Percentiles rank a stretch among this genome's conserved stretches.
Evolutionary conservation across 2,888 invertebrate genomes (phyloP).

Genomic region (Trichacis sp.): DNA sequence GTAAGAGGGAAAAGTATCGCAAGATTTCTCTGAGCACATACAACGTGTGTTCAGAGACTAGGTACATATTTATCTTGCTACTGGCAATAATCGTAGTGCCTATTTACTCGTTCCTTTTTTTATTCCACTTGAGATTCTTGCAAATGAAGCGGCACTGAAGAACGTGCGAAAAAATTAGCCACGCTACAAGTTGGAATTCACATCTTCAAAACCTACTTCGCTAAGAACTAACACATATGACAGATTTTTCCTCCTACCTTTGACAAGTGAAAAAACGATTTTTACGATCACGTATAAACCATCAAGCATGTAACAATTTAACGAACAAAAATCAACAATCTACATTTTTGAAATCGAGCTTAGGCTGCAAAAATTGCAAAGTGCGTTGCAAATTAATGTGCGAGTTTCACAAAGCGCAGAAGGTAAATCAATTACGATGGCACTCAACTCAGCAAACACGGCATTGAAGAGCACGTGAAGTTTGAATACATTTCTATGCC

Average conservation of each 20-base stretch:
- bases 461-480: background rate
- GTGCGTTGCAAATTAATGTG: background rate
- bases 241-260: too few species aligned
- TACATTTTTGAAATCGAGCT: background rate
- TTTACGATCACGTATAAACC: too few species aligned
- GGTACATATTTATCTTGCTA: constrained; percentile 62
- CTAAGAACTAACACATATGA: too few species aligned
- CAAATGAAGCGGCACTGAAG: constrained; percentile 18
- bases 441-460: constrained; percentile 3
- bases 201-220: background rate
- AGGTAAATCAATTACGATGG: constrained; percentile 1
- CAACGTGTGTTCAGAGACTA: constrained; percentile 58
- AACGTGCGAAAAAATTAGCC: constrained; percentile 34
- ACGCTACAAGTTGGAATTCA: background rate
- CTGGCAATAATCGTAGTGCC: constrained; percentile 44
- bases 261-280: too few species aligned
- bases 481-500: constrained; percentile 29
- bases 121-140: constrained; percentile 17
- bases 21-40: too few species aligned
- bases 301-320: background rate
- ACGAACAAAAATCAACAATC: background rate
- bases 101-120: constrained; percentile 20
- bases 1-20: too few species aligned
- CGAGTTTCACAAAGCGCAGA: background rate
- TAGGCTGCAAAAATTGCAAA: background rate